Percentiles rank a stretch among this genome's conserved stretches.
Conservation (phyloP, 2,888 invertebrate genomes). For the Hirtodrosophila duncani region DNA sequence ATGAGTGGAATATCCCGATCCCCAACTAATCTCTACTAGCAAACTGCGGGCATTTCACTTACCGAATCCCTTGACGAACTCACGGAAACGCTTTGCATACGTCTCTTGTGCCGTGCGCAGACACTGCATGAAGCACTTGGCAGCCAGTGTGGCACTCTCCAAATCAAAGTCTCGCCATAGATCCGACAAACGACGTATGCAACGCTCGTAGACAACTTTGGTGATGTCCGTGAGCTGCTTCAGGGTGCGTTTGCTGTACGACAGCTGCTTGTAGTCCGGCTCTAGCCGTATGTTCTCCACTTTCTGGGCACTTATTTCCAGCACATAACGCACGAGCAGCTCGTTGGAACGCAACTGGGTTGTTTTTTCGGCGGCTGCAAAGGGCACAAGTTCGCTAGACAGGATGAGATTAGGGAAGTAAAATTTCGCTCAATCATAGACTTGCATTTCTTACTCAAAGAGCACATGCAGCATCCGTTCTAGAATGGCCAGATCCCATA, state of each 20-base stretch:
- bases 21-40: too few relatives aligned
- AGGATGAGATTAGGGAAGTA: neutral
- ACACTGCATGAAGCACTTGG: conserved; percentile 80
- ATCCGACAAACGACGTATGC: conserved; percentile 78
- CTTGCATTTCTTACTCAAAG: conserved; percentile 66
- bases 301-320: conserved; percentile 74
- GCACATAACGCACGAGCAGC: conserved; percentile 80
- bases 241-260: conserved; percentile 71
- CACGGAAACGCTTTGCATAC: conserved; percentile 70
- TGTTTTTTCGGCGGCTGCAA: conserved; percentile 79
- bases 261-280: conserved; percentile 74
- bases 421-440: neutral
- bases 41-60: too few relatives aligned
- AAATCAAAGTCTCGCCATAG: conserved; percentile 80
- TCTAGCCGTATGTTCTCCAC: conserved; percentile 69
- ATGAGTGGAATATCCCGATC: too few relatives aligned
- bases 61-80: conserved; percentile 75
- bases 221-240: conserved; percentile 73
- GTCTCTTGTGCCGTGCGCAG: conserved; percentile 67
- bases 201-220: conserved; percentile 76
- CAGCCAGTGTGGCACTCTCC: conserved; percentile 78
- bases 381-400: conserved; percentile 79
- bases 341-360: conserved; percentile 79
- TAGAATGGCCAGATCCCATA: conserved; percentile 74
- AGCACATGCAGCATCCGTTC: conserved; percentile 71